Percentiles rank a stretch among this genome's conserved stretches.
These are phyloP conservation scores for Adelognathus sp. DNA, from an alignment of 2,888 invertebrate genomes.

Conservation along the genomic window DNA sequence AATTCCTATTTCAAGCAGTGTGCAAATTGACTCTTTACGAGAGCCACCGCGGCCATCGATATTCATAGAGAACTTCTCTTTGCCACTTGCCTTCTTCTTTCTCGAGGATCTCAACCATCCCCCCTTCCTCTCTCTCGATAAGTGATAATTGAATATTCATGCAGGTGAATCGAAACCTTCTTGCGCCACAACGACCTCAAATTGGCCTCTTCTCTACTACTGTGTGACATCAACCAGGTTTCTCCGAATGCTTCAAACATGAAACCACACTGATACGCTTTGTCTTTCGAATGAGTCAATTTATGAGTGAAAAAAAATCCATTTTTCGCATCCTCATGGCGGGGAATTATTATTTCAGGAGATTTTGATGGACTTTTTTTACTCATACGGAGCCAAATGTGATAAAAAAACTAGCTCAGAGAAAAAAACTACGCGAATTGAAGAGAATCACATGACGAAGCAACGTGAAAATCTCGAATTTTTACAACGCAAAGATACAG, in stretches of 20 bases:
- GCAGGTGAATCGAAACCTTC: slow-evolving; percentile 30
- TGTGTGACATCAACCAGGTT: slow-evolving; percentile 4
- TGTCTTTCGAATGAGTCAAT: not conserved
- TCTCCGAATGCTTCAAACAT: not conserved
- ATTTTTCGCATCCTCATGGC: not conserved
- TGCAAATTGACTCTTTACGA: slow-evolving; percentile 46
- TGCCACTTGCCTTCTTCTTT: not conserved
- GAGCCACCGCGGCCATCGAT: slow-evolving; percentile 32
- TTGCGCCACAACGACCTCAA: slow-evolving; percentile 24
- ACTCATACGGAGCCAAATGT: too few relatives aligned
- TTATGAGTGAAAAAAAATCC: not conserved
- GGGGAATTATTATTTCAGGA: too few relatives aligned
- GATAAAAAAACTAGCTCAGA: too few relatives aligned
- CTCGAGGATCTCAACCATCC: not conserved
- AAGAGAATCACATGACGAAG: too few relatives aligned
- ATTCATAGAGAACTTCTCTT: slow-evolving; percentile 22
- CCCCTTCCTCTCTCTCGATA: slow-evolving; percentile 1
- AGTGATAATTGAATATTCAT: slow-evolving; percentile 52
- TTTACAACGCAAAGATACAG: too few relatives aligned
- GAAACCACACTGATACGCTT: not conserved
- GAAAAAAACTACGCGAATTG: too few relatives aligned
- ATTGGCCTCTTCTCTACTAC: slow-evolving; percentile 32
- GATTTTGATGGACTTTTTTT: too few relatives aligned
- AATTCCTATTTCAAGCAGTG: slow-evolving; percentile 41
- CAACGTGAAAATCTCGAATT: too few relatives aligned